A percentile compares a stretch with the other conserved stretches of the same genome.
Evolutionary conservation across 2,113 vertebrate genomes (phyloP).

Genomic region (Platysternon megacephalum): DNA sequence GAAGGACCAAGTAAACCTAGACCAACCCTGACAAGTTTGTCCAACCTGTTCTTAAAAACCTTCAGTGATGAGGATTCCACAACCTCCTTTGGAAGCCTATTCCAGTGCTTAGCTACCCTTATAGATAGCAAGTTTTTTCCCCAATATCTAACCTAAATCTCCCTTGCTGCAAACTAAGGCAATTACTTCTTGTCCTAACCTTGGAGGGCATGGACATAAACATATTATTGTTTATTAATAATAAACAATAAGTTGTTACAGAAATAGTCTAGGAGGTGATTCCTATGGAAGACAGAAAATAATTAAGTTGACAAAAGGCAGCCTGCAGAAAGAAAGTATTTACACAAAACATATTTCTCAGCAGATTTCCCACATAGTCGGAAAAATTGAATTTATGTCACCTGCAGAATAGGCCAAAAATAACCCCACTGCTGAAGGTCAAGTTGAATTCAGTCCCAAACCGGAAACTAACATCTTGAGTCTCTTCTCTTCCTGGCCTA

Average conservation of each 20-base stretch:
- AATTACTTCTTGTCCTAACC: neutral
- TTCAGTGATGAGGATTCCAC: neutral
- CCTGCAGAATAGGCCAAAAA: neutral
- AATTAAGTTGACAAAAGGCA: neutral
- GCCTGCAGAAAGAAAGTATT: neutral
- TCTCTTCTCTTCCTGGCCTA: neutral
- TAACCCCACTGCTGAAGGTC: neutral
- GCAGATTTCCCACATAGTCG: neutral
- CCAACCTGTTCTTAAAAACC: neutral
- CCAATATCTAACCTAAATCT: neutral
- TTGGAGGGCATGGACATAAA: neutral
- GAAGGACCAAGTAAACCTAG: neutral
- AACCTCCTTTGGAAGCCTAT: neutral
- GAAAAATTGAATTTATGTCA: neutral
- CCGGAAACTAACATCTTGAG: neutral
- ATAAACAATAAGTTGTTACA: neutral
- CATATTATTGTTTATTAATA: neutral
- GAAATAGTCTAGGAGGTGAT: neutral
- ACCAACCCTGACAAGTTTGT: neutral
- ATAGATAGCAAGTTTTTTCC: neutral
- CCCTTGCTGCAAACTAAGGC: neutral
- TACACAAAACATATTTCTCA: neutral
- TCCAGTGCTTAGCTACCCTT: neutral
- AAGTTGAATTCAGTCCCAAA: neutral
- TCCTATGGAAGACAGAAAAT: neutral